phyloP scores from a whole-genome alignment of 2,797 vertebrate species.

The Microctenopoma stevenorrisi region DNA sequence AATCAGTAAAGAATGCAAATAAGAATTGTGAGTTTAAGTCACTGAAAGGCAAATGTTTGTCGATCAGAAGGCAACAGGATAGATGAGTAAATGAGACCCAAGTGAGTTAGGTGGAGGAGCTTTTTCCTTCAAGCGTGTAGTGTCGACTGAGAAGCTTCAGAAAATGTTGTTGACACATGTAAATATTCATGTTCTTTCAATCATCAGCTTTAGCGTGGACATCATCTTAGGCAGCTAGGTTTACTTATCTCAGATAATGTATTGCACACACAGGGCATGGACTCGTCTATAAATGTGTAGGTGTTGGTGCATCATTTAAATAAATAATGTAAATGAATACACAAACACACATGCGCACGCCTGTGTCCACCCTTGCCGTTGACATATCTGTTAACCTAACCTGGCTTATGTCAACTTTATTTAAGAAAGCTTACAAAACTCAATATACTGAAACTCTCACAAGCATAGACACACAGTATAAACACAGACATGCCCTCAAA shows the following conservation, averaged over 20 bases:
- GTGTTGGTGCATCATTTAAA: neutral
- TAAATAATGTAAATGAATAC: neutral
- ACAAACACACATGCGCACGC: neutral
- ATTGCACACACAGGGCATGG: neutral
- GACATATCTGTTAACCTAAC: neutral
- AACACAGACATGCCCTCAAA: neutral
- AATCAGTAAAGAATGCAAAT: neutral
- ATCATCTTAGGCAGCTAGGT: constrained; percentile 13
- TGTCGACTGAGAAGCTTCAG: neutral
- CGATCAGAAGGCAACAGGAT: neutral
- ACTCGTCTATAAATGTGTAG: neutral
- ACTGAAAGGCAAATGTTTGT: too few species aligned
- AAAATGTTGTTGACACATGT: neutral
- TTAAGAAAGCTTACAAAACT: neutral
- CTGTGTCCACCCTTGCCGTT: neutral
- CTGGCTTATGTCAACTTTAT: neutral
- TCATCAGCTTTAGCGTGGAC: neutral
- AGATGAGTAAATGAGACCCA: neutral
- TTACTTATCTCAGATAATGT: constrained; percentile 5
- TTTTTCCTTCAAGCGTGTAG: neutral
- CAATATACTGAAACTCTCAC: neutral
- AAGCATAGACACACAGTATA: neutral
- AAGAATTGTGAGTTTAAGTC: neutral
- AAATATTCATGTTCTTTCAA: constrained; percentile 1
- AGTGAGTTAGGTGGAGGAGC: too few species aligned